phyloP scores from a whole-genome alignment of 2,113 vertebrate genomes.

The Shinisaurus crocodilurus region DNA sequence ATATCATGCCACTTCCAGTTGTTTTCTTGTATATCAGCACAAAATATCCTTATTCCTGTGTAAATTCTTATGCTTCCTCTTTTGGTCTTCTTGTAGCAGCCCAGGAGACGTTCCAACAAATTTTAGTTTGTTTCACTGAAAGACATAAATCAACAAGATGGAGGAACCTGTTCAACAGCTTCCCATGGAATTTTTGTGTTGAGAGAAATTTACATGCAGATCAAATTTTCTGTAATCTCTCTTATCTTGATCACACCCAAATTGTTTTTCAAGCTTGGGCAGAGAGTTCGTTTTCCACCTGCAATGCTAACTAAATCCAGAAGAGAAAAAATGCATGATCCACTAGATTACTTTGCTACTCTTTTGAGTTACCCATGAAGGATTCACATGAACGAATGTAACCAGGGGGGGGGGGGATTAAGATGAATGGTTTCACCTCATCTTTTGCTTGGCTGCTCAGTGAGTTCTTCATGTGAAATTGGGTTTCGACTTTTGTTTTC shows the following conservation, averaged over 20 bases:
- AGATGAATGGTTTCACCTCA: too few relatives aligned
- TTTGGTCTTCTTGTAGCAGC: not conserved
- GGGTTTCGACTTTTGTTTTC: too few relatives aligned
- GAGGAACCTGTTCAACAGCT: conserved; percentile 63
- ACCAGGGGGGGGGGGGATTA: not conserved
- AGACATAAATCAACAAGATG: conserved; percentile 60
- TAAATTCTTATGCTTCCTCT: conserved; percentile 22
- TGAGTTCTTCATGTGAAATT: too few relatives aligned
- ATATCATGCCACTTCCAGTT: conserved; percentile 7
- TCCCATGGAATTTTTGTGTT: conserved; percentile 65
- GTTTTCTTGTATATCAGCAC: conserved; percentile 14
- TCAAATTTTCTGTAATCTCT: conserved; percentile 65
- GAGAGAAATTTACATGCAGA: conserved; percentile 34
- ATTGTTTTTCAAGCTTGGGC: conserved; percentile 52
- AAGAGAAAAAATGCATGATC: conserved; percentile 7
- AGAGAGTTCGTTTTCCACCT: conserved; percentile 41
- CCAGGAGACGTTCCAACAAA: conserved; percentile 49
- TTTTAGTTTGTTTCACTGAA: conserved; percentile 63
- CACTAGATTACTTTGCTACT: not conserved
- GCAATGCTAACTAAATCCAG: conserved; percentile 14
- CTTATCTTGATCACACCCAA: conserved; percentile 61
- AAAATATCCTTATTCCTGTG: not conserved
- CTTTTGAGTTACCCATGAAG: conserved; percentile 2
- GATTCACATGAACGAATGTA: not conserved
- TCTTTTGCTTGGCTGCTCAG: too few relatives aligned